phyloP scores from a whole-genome alignment of 2,113 vertebrate genomes.

The Neogobius melanostomus region DNA sequence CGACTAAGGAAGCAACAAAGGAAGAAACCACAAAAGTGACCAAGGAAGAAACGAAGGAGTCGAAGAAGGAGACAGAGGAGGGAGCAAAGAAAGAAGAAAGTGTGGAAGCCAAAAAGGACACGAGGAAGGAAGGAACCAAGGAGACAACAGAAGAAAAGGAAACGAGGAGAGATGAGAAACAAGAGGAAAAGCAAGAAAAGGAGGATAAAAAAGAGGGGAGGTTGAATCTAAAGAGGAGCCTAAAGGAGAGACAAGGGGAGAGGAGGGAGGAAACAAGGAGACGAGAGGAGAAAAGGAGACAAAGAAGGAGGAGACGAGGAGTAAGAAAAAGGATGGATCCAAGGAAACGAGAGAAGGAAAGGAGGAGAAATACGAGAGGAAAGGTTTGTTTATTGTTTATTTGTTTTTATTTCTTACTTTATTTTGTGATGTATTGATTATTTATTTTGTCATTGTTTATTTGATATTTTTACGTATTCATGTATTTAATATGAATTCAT shows the following conservation, averaged over 20 bases:
- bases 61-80: no score
- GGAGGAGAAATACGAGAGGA: not conserved
- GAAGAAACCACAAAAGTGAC: no score
- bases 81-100: not conserved
- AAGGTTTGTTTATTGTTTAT: not conserved
- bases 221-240: not conserved
- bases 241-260: not conserved
- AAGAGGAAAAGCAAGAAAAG: not conserved
- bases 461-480: no score
- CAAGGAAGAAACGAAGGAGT: not conserved
- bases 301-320: not conserved
- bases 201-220: not conserved
- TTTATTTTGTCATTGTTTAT: no score
- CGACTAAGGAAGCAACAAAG: no score
- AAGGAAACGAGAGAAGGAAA: not conserved
- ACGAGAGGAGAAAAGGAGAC: not conserved
- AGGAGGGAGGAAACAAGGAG: not conserved
- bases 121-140: not conserved
- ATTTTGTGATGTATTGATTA: no score
- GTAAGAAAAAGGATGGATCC: not conserved
- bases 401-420: no score
- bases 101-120: not conserved
- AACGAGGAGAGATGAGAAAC: not conserved
- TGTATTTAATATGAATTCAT: no score
- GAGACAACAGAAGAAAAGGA: not conserved